Percentiles rank a stretch among this genome's conserved stretches.
phyloP scores from a whole-genome alignment of 2,888 invertebrate species.

The Andrena camellia region DNA sequence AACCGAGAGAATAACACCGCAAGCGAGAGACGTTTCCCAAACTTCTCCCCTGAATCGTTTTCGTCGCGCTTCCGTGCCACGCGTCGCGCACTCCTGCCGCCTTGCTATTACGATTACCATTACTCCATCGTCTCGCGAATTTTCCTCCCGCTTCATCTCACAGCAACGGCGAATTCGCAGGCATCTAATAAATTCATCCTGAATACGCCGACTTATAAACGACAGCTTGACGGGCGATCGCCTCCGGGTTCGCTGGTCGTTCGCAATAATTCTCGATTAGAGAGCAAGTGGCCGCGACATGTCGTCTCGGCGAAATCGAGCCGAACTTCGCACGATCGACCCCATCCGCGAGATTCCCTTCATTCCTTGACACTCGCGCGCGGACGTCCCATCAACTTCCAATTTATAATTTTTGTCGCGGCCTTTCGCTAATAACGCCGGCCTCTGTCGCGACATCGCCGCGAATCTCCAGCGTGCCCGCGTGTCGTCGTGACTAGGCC shows the following conservation, averaged over 20 bases:
- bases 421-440: constrained; percentile 24
- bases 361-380: neutral
- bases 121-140: neutral
- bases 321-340: constrained; percentile 68
- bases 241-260: constrained; percentile 35
- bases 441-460: neutral
- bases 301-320: constrained; percentile 15
- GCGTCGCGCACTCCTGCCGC: neutral
- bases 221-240: constrained; percentile 56
- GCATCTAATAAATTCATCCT: constrained; percentile 36
- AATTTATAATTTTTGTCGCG: constrained; percentile 22
- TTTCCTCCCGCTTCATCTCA: neutral
- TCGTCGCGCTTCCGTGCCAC: constrained; percentile 31
- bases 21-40: constrained; percentile 46
- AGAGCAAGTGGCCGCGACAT: constrained; percentile 21
- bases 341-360: constrained; percentile 26
- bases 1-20: constrained; percentile 44
- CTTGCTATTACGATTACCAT: neutral
- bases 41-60: constrained; percentile 23
- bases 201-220: constrained; percentile 40
- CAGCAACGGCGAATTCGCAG: neutral
- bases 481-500: neutral
- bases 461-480: constrained; percentile 2
- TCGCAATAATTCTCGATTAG: constrained; percentile 65
- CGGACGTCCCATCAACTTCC: constrained; percentile 5